phyloP scores from a whole-genome alignment of 2,888 invertebrate species.

The Andricus quercusramuli region DNA sequence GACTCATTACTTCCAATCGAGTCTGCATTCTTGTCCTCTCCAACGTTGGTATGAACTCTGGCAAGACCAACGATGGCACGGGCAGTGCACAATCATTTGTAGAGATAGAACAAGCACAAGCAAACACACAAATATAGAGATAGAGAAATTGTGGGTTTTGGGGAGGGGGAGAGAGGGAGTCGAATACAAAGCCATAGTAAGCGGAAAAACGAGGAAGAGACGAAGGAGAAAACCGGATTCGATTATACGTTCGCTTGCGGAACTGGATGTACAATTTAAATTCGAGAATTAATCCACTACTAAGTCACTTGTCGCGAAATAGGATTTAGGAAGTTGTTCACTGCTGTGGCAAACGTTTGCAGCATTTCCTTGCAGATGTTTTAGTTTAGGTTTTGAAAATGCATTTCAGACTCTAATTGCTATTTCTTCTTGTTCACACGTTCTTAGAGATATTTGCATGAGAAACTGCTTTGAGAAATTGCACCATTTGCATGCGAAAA shows the following conservation, averaged over 20 bases:
- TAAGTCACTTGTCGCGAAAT: conserved; percentile 39
- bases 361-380: conserved; percentile 16
- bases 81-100: conserved; percentile 19
- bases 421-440: not conserved
- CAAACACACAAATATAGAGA: not conserved
- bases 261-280: conserved; percentile 41
- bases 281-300: conserved; percentile 33
- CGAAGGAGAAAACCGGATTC: conserved; percentile 22
- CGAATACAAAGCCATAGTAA: conserved; percentile 5
- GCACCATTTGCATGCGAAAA: not conserved
- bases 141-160: not conserved
- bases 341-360: conserved; percentile 19
- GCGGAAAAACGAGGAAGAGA: conserved; percentile 24
- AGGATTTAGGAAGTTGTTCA: conserved; percentile 31
- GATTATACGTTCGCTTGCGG: conserved; percentile 39
- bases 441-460: not conserved
- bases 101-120: conserved; percentile 10
- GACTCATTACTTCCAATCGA: conserved; percentile 34
- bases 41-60: conserved; percentile 16
- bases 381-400: conserved; percentile 16
- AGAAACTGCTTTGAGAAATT: not conserved
- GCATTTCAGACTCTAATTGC: not conserved
- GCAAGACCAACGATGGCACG: not conserved
- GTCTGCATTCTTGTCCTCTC: not conserved
- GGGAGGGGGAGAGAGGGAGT: not conserved